Conservation (phyloP, 2,113 vertebrate genomes). For the Micromys minutus region DNA sequence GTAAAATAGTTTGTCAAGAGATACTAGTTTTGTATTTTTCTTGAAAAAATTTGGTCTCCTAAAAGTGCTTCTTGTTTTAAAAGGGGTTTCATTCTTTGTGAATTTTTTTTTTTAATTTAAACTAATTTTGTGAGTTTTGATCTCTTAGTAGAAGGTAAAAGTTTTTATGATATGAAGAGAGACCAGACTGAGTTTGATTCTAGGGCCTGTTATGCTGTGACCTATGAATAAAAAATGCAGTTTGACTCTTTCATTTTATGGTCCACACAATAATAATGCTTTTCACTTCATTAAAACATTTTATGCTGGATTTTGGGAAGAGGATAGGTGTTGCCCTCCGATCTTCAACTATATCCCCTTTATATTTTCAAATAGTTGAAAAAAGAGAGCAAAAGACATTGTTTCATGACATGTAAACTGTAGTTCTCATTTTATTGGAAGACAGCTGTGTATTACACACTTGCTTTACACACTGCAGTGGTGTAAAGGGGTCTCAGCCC, state of each 20-base stretch:
- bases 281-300: neutral
- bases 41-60: neutral
- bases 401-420: neutral
- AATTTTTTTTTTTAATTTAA: constrained; percentile 54
- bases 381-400: neutral
- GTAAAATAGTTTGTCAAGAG: constrained; percentile 1
- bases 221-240: neutral
- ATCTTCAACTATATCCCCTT: neutral
- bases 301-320: neutral
- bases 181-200: neutral
- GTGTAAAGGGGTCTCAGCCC: neutral
- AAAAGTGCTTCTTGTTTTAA: constrained; percentile 25
- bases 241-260: neutral
- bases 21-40: neutral
- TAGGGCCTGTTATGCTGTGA: neutral
- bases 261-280: neutral
- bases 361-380: constrained; percentile 7
- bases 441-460: neutral
- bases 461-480: neutral
- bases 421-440: neutral
- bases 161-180: neutral
- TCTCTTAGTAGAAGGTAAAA: neutral
- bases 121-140: neutral
- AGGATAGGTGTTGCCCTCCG: neutral
- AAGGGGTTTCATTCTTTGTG: constrained; percentile 17